Evolutionary conservation across 2,113 vertebrate species (phyloP).

Genomic region (Trichechus manatus): DNA sequence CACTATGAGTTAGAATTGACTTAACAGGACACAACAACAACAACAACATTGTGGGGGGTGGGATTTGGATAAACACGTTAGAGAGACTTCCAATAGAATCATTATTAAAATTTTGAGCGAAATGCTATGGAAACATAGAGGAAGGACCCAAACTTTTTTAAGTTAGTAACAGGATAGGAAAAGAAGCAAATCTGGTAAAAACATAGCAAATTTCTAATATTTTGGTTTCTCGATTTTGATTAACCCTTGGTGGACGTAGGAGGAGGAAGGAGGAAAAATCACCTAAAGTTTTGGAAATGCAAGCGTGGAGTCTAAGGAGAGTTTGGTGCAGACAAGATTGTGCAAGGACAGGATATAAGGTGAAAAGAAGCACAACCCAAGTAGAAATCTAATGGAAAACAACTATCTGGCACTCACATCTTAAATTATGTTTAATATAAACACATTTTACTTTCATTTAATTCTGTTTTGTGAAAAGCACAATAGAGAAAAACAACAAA

Average conservation of each 20-base stretch:
- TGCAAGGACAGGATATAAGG: not conserved
- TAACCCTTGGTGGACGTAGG: not conserved
- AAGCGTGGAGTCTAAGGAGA: not conserved
- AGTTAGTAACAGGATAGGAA: not conserved
- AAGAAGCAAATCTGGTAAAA: not conserved
- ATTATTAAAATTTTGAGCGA: not conserved
- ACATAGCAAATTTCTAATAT: not conserved
- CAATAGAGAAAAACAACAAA: not conserved
- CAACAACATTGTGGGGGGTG: no score
- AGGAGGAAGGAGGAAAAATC: not conserved
- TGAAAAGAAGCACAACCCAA: not conserved
- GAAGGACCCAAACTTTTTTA: not conserved
- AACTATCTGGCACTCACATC: not conserved
- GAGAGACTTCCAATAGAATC: not conserved
- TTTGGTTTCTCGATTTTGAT: constrained; percentile 14
- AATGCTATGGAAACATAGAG: not conserved
- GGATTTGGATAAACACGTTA: not conserved
- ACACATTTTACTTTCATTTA: not conserved
- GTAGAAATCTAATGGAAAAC: not conserved
- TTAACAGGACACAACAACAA: no score
- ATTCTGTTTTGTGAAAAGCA: not conserved
- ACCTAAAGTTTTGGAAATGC: not conserved
- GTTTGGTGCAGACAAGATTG: not conserved
- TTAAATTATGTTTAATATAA: constrained; percentile 23
- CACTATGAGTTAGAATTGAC: no score